Percentiles rank a stretch among this genome's conserved stretches.
Conservation (phyloP, 2,888 invertebrate genomes). For the Scaptodrosophila latifasciaeformis region DNA sequence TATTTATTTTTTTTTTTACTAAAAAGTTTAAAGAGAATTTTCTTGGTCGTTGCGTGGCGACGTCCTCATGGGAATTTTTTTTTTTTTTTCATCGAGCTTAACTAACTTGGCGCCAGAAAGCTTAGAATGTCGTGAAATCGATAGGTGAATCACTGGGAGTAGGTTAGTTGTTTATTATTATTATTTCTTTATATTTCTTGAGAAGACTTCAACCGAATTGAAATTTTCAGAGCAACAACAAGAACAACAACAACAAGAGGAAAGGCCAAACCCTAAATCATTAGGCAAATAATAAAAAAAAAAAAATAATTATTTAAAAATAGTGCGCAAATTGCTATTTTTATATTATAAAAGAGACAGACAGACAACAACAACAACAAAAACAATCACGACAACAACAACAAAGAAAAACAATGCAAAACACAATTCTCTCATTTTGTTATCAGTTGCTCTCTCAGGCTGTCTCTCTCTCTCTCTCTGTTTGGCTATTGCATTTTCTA, state of each 20-base stretch:
- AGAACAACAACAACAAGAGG: conserved; percentile 17
- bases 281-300: conserved; percentile 32
- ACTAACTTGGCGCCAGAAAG: conserved; percentile 57
- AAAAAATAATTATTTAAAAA: conserved; percentile 63
- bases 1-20: too few species aligned
- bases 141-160: conserved; percentile 17
- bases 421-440: conserved; percentile 11
- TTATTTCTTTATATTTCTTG: conserved; percentile 31
- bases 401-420: conserved; percentile 24
- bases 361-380: conserved; percentile 18
- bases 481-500: conserved; percentile 5
- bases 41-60: too few species aligned
- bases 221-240: conserved; percentile 2
- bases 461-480: conserved; percentile 7
- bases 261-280: background rate
- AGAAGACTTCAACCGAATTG: too few species aligned
- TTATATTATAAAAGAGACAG: conserved; percentile 28
- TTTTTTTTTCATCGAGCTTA: too few species aligned
- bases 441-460: conserved; percentile 1
- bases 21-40: too few species aligned
- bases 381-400: conserved; percentile 20
- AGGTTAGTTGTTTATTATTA: conserved; percentile 18
- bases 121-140: conserved; percentile 47
- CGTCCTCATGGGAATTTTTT: too few species aligned
- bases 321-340: conserved; percentile 72